Evolutionary conservation across 2,113 vertebrate genomes (phyloP).

Genomic region (Menura novaehollandiae): DNA sequence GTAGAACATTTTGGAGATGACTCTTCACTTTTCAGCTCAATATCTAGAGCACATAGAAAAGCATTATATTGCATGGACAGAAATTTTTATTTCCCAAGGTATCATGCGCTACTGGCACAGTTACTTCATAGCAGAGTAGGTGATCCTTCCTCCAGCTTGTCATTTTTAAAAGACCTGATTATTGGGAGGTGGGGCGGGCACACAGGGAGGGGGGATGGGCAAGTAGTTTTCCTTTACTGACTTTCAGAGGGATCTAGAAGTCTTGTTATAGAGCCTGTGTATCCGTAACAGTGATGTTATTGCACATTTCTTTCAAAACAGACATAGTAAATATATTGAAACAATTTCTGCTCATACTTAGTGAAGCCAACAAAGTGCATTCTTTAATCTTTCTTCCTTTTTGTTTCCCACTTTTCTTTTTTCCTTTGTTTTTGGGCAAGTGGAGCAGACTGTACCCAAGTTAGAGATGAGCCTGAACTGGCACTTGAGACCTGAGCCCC

Average conservation of each 20-base stretch:
- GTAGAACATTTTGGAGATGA: neutral
- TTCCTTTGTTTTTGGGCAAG: slow-evolving; percentile 41
- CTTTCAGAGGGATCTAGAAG: slow-evolving; percentile 1
- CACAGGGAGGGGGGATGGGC: neutral
- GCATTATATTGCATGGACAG: slow-evolving; percentile 49
- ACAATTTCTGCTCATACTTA: neutral
- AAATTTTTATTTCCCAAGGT: slow-evolving; percentile 30
- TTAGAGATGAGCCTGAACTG: slow-evolving; percentile 55
- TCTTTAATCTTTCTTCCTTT: neutral
- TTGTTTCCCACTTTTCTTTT: neutral
- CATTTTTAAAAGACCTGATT: slow-evolving; percentile 15
- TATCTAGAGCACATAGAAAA: slow-evolving; percentile 51
- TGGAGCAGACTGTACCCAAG: slow-evolving; percentile 54
- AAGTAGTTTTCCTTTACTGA: slow-evolving; percentile 13
- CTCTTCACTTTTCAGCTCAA: slow-evolving; percentile 52
- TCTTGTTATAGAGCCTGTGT: slow-evolving; percentile 40
- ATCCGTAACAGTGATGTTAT: slow-evolving; percentile 2
- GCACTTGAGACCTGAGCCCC: neutral
- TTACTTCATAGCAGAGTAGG: slow-evolving; percentile 27
- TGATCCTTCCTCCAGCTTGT: slow-evolving; percentile 38
- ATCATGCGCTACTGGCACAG: slow-evolving; percentile 36
- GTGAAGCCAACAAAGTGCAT: neutral
- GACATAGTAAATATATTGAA: neutral
- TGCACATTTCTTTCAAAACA: slow-evolving; percentile 44
- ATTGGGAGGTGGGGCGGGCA: neutral